phyloP scores from a whole-genome alignment of 2,797 vertebrate genomes.

The Eleutherodactylus coqui region DNA sequence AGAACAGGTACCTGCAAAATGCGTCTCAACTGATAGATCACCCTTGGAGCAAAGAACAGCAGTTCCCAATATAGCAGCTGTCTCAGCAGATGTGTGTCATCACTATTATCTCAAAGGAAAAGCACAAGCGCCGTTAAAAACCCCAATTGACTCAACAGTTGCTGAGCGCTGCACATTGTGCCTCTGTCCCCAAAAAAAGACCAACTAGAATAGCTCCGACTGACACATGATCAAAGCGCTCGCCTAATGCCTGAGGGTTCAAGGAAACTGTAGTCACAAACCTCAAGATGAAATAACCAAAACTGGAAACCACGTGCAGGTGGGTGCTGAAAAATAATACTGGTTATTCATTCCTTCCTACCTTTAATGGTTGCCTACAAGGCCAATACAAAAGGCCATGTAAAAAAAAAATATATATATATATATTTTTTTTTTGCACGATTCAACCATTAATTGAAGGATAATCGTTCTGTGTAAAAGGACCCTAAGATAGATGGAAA shows the following conservation, averaged over 20 bases:
- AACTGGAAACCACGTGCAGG: constrained; percentile 44
- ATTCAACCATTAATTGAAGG: too few species aligned
- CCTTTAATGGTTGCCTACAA: constrained; percentile 1
- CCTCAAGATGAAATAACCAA: constrained; percentile 44
- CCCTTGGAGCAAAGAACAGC: constrained; percentile 22
- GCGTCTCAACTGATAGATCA: constrained; percentile 39
- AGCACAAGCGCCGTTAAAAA: constrained; percentile 46
- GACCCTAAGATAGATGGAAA: background rate
- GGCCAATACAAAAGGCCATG: background rate
- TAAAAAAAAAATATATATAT: too few species aligned
- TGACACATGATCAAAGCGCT: constrained; percentile 37
- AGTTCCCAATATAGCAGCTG: constrained; percentile 45
- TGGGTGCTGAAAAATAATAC: constrained; percentile 44
- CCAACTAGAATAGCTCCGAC: constrained; percentile 18
- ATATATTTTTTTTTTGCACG: too few species aligned
- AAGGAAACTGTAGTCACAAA: constrained; percentile 33
- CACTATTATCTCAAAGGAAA: constrained; percentile 43
- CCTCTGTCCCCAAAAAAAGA: constrained; percentile 41
- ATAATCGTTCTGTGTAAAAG: too few species aligned
- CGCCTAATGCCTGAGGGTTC: constrained; percentile 3
- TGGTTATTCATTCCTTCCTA: constrained; percentile 17
- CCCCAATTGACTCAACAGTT: constrained; percentile 40
- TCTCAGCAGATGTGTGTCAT: constrained; percentile 52
- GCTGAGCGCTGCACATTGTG: background rate
- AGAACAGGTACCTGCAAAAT: constrained; percentile 51